A percentile compares a stretch with the other conserved stretches of the same genome.
These are phyloP conservation scores for Campylomormyrus tamandua DNA, from an alignment of 2,113 vertebrate species.

Conservation along the genomic window DNA sequence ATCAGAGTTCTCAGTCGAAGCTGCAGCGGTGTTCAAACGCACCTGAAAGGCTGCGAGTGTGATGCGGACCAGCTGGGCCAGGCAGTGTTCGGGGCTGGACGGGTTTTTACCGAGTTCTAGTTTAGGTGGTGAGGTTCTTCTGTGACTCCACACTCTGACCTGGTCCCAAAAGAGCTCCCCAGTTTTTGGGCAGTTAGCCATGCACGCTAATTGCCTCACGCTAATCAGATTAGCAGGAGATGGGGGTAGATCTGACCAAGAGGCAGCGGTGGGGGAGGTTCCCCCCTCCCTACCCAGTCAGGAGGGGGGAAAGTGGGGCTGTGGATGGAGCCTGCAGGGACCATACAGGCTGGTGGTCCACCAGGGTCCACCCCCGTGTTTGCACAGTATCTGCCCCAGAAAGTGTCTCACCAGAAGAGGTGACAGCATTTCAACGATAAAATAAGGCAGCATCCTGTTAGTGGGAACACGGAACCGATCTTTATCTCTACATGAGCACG, in stretches of 20 bases:
- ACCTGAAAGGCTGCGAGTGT: background rate
- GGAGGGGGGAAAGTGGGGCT: background rate
- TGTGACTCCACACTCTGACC: background rate
- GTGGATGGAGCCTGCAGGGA: background rate
- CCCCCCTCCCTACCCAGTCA: constrained; percentile 14
- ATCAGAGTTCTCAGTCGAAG: background rate
- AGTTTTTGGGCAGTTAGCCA: constrained; percentile 40
- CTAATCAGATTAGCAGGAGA: constrained; percentile 58
- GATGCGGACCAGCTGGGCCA: background rate
- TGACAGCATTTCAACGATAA: constrained; percentile 33
- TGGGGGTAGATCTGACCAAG: constrained; percentile 50
- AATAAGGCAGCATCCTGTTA: constrained; percentile 15
- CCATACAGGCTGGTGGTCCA: background rate
- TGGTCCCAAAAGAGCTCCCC: constrained; percentile 9
- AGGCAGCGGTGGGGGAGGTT: constrained; percentile 35
- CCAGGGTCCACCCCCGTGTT: background rate
- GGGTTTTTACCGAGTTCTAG: background rate
- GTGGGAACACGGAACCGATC: background rate
- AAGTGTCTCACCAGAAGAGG: constrained; percentile 10
- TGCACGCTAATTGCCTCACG: constrained; percentile 42
- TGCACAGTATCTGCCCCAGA: background rate
- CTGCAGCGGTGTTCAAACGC: background rate
- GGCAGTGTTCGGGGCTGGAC: background rate
- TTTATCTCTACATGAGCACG: background rate
- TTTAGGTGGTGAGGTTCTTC: background rate